phyloP scores from a whole-genome alignment of 2,113 vertebrate species.

The Hyla sarda region DNA sequence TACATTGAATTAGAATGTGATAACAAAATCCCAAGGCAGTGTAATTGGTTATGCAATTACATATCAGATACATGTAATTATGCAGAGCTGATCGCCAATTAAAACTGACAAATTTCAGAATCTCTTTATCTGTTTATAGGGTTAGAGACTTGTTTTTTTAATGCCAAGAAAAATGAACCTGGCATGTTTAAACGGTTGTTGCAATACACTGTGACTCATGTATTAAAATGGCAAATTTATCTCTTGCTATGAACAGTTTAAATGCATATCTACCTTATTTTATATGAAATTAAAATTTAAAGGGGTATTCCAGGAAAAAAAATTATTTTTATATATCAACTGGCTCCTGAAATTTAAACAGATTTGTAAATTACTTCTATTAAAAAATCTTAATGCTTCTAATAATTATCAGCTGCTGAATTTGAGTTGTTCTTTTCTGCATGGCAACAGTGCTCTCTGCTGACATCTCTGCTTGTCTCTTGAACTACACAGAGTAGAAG shows the following conservation, averaged over 20 bases:
- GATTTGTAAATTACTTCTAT: too few relatives aligned
- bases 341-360: too few relatives aligned
- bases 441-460: too few relatives aligned
- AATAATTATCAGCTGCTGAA: too few relatives aligned
- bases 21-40: neutral
- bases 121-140: slow-evolving; percentile 16
- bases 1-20: slow-evolving; percentile 36
- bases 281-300: too few relatives aligned
- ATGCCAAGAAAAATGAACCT: neutral
- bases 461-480: too few relatives aligned
- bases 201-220: neutral
- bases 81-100: slow-evolving; percentile 45
- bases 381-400: too few relatives aligned
- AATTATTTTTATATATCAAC: too few relatives aligned
- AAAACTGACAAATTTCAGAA: slow-evolving; percentile 26
- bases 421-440: too few relatives aligned
- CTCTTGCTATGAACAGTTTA: neutral
- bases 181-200: neutral
- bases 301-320: too few relatives aligned
- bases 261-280: neutral
- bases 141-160: neutral
- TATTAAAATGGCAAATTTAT: neutral
- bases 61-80: slow-evolving; percentile 54
- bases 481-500: too few relatives aligned
- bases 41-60: slow-evolving; percentile 42